A percentile compares a stretch with the other conserved stretches of the same genome.
These are phyloP conservation scores for Cygnus buccinator DNA, from an alignment of 2,113 vertebrate genomes.

Conservation along the genomic window DNA sequence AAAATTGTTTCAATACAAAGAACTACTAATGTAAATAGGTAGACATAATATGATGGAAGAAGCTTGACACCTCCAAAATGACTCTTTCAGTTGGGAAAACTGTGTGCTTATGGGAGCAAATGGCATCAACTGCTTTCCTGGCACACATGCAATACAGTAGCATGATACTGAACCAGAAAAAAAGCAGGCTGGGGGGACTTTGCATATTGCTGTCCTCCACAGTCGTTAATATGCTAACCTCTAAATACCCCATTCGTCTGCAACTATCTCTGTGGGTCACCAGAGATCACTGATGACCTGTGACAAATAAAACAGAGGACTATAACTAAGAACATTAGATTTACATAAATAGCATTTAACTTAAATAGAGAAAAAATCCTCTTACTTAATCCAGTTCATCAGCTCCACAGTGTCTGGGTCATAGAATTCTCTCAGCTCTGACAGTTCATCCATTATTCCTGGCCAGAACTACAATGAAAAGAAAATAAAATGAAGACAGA, in stretches of 20 bases:
- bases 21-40: background rate
- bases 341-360: conserved; percentile 54
- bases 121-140: background rate
- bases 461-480: conserved; percentile 90
- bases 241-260: background rate
- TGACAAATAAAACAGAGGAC: conserved; percentile 31
- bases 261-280: background rate
- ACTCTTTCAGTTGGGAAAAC: background rate
- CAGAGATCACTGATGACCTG: conserved; percentile 33
- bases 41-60: background rate
- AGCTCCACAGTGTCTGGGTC: conserved; percentile 99
- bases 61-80: background rate
- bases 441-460: conserved; percentile 91
- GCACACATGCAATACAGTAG: background rate
- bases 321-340: conserved; percentile 43
- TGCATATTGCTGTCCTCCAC: background rate
- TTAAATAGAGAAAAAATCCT: conserved; percentile 66
- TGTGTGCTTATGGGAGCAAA: background rate
- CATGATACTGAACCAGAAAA: background rate
- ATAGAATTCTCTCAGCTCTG: conserved; percentile 96
- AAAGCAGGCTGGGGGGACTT: background rate
- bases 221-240: background rate
- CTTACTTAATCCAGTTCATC: conserved; percentile 99
- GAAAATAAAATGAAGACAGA: conserved; percentile 40
- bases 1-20: background rate